Conservation (phyloP, 1,140 invertebrate genomes). For the Trichogramma pretiosum region DNA sequence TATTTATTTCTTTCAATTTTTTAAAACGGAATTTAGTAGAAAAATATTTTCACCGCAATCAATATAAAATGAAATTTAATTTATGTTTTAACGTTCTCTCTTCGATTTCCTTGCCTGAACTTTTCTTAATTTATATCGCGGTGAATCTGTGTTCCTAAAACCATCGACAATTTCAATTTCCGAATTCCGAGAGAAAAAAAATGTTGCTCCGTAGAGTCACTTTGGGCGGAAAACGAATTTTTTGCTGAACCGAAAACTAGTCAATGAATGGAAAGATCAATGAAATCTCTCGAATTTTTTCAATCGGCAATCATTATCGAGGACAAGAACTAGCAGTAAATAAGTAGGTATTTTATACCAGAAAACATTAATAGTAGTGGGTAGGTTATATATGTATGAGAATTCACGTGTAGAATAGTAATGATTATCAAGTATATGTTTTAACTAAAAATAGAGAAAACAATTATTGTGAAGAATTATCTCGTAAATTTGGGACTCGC, state of each 20-base stretch:
- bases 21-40: too few relatives aligned
- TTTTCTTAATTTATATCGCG: constrained; percentile 9
- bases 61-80: neutral
- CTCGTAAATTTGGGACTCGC: constrained; percentile 23
- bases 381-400: constrained; percentile 33
- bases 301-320: constrained; percentile 35
- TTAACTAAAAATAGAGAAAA: constrained; percentile 35
- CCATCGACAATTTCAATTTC: constrained; percentile 13
- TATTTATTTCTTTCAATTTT: neutral
- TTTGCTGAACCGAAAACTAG: too few relatives aligned
- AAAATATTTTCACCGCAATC: too few relatives aligned
- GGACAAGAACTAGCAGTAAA: constrained; percentile 34
- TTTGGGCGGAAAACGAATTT: too few relatives aligned
- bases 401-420: constrained; percentile 32
- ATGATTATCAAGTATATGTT: constrained; percentile 33
- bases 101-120: constrained; percentile 7
- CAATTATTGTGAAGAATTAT: constrained; percentile 33
- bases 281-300: constrained; percentile 24
- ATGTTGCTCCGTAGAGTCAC: constrained; percentile 8
- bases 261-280: constrained; percentile 9
- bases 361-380: constrained; percentile 28
- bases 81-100: constrained; percentile 1
- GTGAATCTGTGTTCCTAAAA: neutral
- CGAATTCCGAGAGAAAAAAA: constrained; percentile 15
- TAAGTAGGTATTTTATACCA: constrained; percentile 29